phyloP scores from a whole-genome alignment of 2,888 invertebrate species.

The Phengaris alcon region DNA sequence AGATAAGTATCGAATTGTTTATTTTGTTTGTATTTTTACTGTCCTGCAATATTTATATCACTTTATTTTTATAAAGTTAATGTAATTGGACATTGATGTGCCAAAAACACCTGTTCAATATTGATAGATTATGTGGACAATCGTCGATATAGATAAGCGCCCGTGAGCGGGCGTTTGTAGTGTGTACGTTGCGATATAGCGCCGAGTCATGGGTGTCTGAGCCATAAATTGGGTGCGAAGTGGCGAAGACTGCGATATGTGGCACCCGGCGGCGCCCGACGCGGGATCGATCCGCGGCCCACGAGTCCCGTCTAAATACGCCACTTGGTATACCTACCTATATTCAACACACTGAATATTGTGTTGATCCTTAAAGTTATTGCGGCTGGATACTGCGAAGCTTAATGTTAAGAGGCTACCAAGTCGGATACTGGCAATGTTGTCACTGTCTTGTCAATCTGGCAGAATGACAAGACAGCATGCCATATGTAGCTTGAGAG shows the following conservation, averaged over 20 bases:
- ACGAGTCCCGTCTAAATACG: slow-evolving; percentile 40
- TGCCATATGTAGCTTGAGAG: too few species aligned
- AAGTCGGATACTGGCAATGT: too few species aligned
- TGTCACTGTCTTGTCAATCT: too few species aligned
- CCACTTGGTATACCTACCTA: slow-evolving; percentile 10
- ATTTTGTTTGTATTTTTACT: too few species aligned
- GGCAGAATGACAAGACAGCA: too few species aligned
- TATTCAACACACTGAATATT: neutral
- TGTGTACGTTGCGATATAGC: neutral
- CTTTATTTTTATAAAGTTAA: neutral
- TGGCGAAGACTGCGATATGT: slow-evolving; percentile 73
- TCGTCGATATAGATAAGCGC: neutral
- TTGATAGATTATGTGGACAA: neutral
- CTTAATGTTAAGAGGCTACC: too few species aligned
- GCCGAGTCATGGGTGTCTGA: slow-evolving; percentile 6
- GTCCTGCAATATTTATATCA: too few species aligned
- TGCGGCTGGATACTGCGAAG: too few species aligned
- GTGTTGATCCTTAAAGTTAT: too few species aligned
- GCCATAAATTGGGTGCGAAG: slow-evolving; percentile 76
- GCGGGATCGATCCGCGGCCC: slow-evolving; percentile 47
- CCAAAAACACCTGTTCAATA: neutral
- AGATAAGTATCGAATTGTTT: too few species aligned
- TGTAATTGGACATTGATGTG: neutral
- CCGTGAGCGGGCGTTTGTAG: neutral
- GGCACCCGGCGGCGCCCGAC: slow-evolving; percentile 53